These are phyloP conservation scores for Mastomys coucha DNA, from an alignment of 2,113 vertebrate species.

Conservation along the genomic window DNA sequence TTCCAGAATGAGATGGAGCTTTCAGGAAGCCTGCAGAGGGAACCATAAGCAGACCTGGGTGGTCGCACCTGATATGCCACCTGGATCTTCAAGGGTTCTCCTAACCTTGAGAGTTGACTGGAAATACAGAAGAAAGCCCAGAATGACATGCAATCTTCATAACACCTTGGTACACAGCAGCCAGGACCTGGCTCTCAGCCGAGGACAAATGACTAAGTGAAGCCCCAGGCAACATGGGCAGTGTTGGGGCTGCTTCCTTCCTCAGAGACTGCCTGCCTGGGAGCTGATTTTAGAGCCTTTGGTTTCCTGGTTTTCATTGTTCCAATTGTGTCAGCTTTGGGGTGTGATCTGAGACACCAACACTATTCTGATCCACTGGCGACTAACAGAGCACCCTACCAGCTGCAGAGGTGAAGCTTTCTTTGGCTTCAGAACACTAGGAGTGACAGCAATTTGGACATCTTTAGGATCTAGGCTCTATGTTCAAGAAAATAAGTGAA, in stretches of 20 bases:
- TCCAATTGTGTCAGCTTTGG: not conserved
- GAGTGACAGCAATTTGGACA: not conserved
- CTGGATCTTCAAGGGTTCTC: not conserved
- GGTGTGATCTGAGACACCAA: not conserved
- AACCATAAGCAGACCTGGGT: not conserved
- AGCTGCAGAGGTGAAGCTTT: not conserved
- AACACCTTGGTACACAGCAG: not conserved
- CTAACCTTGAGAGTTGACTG: not conserved
- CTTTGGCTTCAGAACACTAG: not conserved
- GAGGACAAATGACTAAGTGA: not conserved
- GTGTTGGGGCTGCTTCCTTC: conserved; percentile 59
- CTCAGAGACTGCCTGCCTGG: not conserved
- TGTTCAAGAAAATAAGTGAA: not conserved
- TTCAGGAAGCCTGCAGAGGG: not conserved
- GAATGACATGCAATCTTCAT: not conserved
- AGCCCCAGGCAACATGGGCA: not conserved
- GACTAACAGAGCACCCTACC: not conserved
- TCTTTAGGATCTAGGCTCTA: not conserved
- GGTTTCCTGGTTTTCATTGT: conserved; percentile 52
- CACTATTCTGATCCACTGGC: not conserved
- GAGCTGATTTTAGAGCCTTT: conserved; percentile 14
- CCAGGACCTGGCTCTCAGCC: not conserved
- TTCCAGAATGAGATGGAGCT: not conserved
- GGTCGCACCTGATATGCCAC: not conserved
- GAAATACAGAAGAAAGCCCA: not conserved